phyloP scores from a whole-genome alignment of 1,140 invertebrate genomes.

The Platyura marginata region DNA sequence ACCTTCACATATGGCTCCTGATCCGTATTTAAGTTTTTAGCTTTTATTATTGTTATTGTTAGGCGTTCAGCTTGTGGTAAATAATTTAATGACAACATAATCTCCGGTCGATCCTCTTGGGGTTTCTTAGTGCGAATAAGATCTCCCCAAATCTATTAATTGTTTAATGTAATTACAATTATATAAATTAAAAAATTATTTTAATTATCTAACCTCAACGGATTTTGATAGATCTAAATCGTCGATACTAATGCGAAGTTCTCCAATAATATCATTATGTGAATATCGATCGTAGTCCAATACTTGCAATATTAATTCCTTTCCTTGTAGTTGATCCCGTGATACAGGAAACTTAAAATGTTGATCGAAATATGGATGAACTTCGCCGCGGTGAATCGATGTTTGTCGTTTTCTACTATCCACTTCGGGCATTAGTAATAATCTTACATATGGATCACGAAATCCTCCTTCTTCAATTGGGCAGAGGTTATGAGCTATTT shows the following conservation, averaged over 20 bases:
- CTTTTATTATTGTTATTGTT: conserved; percentile 67
- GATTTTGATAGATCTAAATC: conserved; percentile 49
- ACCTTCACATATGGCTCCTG: conserved; percentile 79
- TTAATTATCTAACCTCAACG: conserved; percentile 34
- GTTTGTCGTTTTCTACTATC: conserved; percentile 70
- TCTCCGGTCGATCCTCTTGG: conserved; percentile 58
- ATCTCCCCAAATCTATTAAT: conserved; percentile 41
- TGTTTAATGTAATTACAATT: background rate
- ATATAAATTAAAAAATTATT: background rate
- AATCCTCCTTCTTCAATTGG: conserved; percentile 66
- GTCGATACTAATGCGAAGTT: conserved; percentile 47
- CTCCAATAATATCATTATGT: conserved; percentile 60
- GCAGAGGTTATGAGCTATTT: conserved; percentile 56
- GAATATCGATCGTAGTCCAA: conserved; percentile 42
- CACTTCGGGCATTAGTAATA: conserved; percentile 57
- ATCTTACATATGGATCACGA: conserved; percentile 68
- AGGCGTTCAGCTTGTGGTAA: conserved; percentile 70
- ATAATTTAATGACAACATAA: conserved; percentile 67
- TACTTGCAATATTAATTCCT: conserved; percentile 53
- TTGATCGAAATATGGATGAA: conserved; percentile 65
- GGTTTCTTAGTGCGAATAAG: conserved; percentile 55
- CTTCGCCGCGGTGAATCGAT: conserved; percentile 50
- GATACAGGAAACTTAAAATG: conserved; percentile 74
- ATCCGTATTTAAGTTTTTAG: conserved; percentile 46
- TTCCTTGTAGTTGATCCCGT: conserved; percentile 55